Evolutionary conservation across 2,113 vertebrate genomes (phyloP).

Genomic region (Pan troglodytes): NHGRI_mPanTro3-v2.1_pri NC_072415.2:70672501-70673000

Average conservation of each 20-base stretch:
- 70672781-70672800: not conserved
- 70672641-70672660: not conserved
- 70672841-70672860: conserved; percentile 70
- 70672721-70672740: conserved; percentile 81
- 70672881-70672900: conserved; percentile 83
- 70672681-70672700: conserved; percentile 78
- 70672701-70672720: conserved; percentile 82
- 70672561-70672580: conserved; percentile 33
- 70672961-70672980: not conserved
- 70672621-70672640: not conserved
- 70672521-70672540: not conserved
- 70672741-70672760: conserved; percentile 83
- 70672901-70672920: conserved; percentile 85
- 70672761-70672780: not conserved
- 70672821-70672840: not conserved
- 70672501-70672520: not conserved
- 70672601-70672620: not conserved
- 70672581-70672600: conserved; percentile 34
- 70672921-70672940: conserved; percentile 82
- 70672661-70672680: not conserved
- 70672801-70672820: not conserved
- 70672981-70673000: not conserved
- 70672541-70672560: conserved; percentile 16
- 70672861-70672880: conserved; percentile 88
- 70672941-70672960: not conserved